These are phyloP conservation scores for Eulemur rubriventer DNA, from an alignment of 2,797 vertebrate species.

Conservation along the genomic window DNA sequence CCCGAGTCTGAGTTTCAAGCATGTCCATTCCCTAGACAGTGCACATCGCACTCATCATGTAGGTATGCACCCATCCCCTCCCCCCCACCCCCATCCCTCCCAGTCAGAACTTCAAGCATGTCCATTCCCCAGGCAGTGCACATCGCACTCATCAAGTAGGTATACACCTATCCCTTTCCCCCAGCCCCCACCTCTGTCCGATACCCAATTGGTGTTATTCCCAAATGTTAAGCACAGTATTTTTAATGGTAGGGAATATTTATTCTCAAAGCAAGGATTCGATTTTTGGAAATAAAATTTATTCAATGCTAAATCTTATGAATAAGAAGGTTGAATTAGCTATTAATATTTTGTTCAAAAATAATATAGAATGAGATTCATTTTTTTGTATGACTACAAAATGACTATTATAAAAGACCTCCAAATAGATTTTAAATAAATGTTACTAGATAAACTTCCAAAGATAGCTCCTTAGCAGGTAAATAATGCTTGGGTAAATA, in stretches of 20 bases:
- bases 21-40: too few relatives aligned
- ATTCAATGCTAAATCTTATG: background rate
- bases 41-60: too few relatives aligned
- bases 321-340: background rate
- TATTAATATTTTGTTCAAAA: conserved; percentile 48
- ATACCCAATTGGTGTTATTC: too few relatives aligned
- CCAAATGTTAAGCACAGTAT: background rate
- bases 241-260: background rate
- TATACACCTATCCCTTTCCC: too few relatives aligned
- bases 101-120: too few relatives aligned
- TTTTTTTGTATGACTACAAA: conserved; percentile 18
- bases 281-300: conserved; percentile 33
- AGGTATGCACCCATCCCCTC: too few relatives aligned
- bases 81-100: too few relatives aligned
- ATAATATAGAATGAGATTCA: conserved; percentile 4
- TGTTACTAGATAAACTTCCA: conserved; percentile 25
- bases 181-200: too few relatives aligned
- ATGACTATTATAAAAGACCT: background rate
- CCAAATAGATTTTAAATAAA: conserved; percentile 29
- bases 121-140: too few relatives aligned
- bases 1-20: too few relatives aligned
- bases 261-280: background rate
- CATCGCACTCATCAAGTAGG: too few relatives aligned
- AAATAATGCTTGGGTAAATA: conserved; percentile 42
- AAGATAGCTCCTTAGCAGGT: conserved; percentile 21